Evolutionary conservation across 64 coral and sea anemone genomes (phyloP), one percentile per base, ranked within the genome.

Genomic region (Stichodactyla helianthus): DNA sequence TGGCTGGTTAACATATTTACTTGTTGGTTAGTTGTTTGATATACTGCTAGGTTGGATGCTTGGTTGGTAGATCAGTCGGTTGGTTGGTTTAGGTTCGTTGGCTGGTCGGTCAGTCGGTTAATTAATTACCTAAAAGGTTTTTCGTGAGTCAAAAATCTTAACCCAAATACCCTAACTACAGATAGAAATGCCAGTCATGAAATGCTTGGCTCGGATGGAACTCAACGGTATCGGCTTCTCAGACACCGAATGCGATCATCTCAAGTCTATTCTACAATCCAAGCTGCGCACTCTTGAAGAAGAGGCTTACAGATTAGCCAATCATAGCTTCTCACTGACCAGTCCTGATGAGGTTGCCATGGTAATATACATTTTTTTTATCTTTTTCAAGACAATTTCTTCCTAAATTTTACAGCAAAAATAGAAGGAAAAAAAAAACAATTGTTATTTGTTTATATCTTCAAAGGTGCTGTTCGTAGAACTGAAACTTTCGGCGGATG

Each of bases 201-300:
- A 88, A 54, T 99, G 97, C 54, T 78, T 99, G 27, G 93, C 88
- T 26, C 91, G 93, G 7, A 99, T 99, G 97, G 97, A 99, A 54
- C 27, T 99, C 51, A 99, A 99, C 58, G 97, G 97, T 20, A 89
- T 99, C n/a, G 97, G 97, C 2, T 99, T 99, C 58, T 99, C 97
- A 25, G 88, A 99, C 25, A 35, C 78, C 1, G 93, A 99, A 31
- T 93, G 97, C 23, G 97, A 99, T 52, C 70, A 55, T 55, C 93
- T 99, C 5, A 99, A 99, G 76, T 85, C 91, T n/a, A 93, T 99
- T 23, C 77, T 99, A n/a, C 97, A 92, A 82, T 93, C 93, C n/a
- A 99, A 99, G 71, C 91, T 95, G 26, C 97, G 93, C 15, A 82
- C 85, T 7, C 68, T 99, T 19, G 93, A 99, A 77, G 85, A 99